These are phyloP conservation scores for Anguilla rostrata DNA, from an alignment of 2,113 vertebrate genomes.

Conservation along the genomic window DNA sequence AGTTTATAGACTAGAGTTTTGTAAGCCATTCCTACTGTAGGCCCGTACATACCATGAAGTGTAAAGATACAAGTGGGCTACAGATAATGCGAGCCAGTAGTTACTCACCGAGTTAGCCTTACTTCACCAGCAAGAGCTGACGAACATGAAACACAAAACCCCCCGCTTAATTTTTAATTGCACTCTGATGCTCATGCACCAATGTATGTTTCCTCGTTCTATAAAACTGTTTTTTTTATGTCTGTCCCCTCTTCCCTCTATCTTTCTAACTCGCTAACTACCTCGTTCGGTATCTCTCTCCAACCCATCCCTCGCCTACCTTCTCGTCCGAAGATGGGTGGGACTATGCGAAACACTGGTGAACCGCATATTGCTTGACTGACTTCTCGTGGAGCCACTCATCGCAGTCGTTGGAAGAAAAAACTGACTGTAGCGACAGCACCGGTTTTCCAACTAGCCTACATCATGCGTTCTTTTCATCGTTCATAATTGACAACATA, in stretches of 20 bases:
- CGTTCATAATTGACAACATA: neutral
- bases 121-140: neutral
- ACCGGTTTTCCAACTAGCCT: neutral
- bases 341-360: neutral
- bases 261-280: neutral
- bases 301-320: neutral
- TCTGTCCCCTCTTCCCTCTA: neutral
- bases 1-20: neutral
- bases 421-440: neutral
- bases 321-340: neutral
- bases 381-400: slow-evolving; percentile 4
- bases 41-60: neutral
- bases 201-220: neutral
- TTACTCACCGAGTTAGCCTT: neutral
- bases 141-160: neutral
- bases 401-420: neutral
- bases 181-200: neutral
- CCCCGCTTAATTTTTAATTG: neutral
- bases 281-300: neutral
- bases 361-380: neutral
- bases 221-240: neutral
- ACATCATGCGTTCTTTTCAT: neutral
- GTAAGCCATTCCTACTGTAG: neutral
- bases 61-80: neutral
- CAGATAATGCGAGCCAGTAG: neutral